phyloP scores from a whole-genome alignment of 2,797 vertebrate genomes.

The Intellagama lesueurii region DNA sequence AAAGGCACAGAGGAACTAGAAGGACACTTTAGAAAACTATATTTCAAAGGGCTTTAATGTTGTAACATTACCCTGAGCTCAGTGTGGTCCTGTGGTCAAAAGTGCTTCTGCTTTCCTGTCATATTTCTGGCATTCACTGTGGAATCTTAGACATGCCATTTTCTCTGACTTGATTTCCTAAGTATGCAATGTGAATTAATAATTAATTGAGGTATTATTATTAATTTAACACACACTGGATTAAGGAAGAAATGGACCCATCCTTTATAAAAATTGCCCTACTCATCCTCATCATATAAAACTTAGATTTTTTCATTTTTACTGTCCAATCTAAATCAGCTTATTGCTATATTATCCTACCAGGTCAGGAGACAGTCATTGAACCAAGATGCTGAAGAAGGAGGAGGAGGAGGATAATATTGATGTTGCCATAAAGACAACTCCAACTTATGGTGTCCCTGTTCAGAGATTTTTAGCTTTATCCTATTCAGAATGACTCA shows the following conservation, averaged over 20 bases:
- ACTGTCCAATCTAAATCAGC: neutral
- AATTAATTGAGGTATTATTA: neutral
- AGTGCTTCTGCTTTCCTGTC: too few relatives aligned
- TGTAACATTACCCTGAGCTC: neutral
- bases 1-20: neutral
- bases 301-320: neutral
- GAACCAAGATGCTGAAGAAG: neutral
- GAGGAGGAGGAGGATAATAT: too few relatives aligned
- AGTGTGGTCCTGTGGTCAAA: neutral
- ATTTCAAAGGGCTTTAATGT: neutral
- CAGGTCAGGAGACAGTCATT: neutral
- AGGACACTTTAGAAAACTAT: neutral
- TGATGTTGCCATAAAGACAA: too few relatives aligned
- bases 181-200: neutral
- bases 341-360: neutral
- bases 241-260: neutral
- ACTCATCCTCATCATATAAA: neutral
- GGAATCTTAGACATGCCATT: neutral
- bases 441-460: too few relatives aligned
- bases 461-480: too few relatives aligned
- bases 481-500: too few relatives aligned
- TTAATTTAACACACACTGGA: neutral
- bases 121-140: neutral
- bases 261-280: neutral
- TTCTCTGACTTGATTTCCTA: neutral